Conservation (phyloP, 2,113 vertebrate species). For the Bufo gargarizans region DNA sequence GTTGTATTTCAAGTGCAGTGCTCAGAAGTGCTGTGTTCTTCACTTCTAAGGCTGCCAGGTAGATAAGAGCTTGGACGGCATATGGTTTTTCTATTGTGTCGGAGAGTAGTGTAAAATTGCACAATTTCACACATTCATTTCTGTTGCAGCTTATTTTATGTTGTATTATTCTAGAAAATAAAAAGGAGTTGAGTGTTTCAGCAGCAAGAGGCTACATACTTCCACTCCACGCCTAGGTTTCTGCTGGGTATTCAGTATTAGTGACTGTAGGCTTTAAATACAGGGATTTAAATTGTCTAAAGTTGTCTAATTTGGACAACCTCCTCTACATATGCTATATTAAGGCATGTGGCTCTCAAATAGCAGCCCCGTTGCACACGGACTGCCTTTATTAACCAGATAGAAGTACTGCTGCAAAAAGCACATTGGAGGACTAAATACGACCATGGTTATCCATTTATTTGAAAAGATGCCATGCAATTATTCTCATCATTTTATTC, state of each 20-base stretch:
- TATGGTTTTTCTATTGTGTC: slow-evolving; percentile 27
- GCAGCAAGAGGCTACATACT: neutral
- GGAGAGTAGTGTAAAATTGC: neutral
- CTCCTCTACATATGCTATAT: too few relatives aligned
- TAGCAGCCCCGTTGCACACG: too few relatives aligned
- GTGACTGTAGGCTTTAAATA: neutral
- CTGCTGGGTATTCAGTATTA: neutral
- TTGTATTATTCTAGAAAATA: slow-evolving; percentile 1
- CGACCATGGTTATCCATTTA: too few relatives aligned
- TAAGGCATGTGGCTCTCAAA: too few relatives aligned
- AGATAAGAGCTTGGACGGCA: slow-evolving; percentile 1
- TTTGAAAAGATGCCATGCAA: too few relatives aligned
- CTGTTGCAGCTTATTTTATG: neutral
- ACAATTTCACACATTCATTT: slow-evolving; percentile 24
- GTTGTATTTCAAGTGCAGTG: slow-evolving; percentile 33
- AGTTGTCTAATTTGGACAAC: too few relatives aligned
- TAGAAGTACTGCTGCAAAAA: too few relatives aligned
- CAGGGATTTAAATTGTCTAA: too few relatives aligned
- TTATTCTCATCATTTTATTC: too few relatives aligned
- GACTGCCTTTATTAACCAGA: too few relatives aligned
- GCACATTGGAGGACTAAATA: too few relatives aligned
- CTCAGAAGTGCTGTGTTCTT: slow-evolving; percentile 18
- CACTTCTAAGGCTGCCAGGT: slow-evolving; percentile 9
- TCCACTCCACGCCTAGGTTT: neutral
- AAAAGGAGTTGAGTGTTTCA: neutral